These are phyloP conservation scores for Parus major DNA, from an alignment of 2,113 vertebrate genomes.

Conservation along the genomic window DNA sequence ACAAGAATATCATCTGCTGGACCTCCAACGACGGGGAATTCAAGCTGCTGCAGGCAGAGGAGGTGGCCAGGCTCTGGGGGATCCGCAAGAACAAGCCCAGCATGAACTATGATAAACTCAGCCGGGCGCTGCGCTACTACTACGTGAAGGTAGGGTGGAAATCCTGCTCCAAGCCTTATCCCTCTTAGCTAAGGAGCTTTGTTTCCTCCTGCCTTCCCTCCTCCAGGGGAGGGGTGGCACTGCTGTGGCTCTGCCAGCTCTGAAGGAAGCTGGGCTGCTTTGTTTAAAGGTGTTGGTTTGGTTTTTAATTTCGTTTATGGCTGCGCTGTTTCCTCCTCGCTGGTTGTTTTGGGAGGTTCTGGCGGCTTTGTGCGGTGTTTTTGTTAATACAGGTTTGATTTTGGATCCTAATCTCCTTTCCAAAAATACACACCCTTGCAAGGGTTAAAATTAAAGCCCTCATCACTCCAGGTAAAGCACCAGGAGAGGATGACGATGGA, in stretches of 20 bases:
- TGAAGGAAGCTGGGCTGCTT: neutral
- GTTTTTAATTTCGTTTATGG: accelerated
- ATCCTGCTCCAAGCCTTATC: neutral
- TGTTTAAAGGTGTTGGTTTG: neutral
- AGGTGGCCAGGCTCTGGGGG: slow-evolving; percentile 96
- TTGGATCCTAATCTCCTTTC: neutral
- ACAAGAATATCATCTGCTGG: slow-evolving; percentile 94
- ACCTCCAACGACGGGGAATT: slow-evolving; percentile 95
- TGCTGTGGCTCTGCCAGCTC: neutral
- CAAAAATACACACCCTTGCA: accelerated
- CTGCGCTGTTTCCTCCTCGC: neutral
- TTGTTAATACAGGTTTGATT: neutral
- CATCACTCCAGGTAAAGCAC: neutral
- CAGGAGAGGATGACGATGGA: neutral
- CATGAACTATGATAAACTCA: slow-evolving; percentile 99
- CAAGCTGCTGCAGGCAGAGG: slow-evolving; percentile 95
- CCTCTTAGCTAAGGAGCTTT: slow-evolving; percentile 3
- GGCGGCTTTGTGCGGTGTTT: neutral
- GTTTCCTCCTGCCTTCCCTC: neutral
- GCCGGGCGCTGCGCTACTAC: slow-evolving; percentile 96
- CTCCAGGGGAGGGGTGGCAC: neutral
- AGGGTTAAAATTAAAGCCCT: slow-evolving; percentile 25
- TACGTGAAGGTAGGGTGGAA: slow-evolving; percentile 90
- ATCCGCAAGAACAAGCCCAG: slow-evolving; percentile 97
- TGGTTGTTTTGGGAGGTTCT: neutral